Conservation (phyloP, 2,888 invertebrate genomes). For the Polyploca ridens region DNA sequence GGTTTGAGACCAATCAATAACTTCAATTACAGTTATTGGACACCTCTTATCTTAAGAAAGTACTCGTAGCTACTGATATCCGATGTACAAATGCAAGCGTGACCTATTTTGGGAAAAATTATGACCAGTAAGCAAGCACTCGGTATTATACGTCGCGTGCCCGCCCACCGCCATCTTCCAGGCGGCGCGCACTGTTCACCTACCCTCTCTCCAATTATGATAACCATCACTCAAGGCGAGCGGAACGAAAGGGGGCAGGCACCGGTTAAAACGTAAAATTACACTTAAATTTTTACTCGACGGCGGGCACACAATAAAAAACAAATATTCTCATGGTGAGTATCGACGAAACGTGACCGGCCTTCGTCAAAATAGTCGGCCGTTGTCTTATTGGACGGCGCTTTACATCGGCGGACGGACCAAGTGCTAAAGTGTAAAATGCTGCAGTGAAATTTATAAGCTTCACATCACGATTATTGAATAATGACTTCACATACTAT, state of each 20-base stretch:
- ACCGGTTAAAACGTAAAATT: conserved; percentile 83
- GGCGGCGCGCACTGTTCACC: conserved; percentile 69
- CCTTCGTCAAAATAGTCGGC: conserved; percentile 83
- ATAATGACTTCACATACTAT: conserved; percentile 76
- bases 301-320: conserved; percentile 80
- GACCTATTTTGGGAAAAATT: conserved; percentile 26
- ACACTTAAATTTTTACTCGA: conserved; percentile 82
- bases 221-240: conserved; percentile 84
- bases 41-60: conserved; percentile 57
- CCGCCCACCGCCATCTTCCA: conserved; percentile 69
- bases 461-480: conserved; percentile 80
- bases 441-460: conserved; percentile 80
- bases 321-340: conserved; percentile 84
- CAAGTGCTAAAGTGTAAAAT: conserved; percentile 84
- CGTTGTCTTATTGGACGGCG: conserved; percentile 81
- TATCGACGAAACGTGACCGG: conserved; percentile 84
- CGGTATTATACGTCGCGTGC: conserved; percentile 58
- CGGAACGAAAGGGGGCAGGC: conserved; percentile 84
- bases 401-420: conserved; percentile 66
- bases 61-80: conserved; percentile 23
- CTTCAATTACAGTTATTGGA: conserved; percentile 67
- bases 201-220: conserved; percentile 83
- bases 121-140: conserved; percentile 39
- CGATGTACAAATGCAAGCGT: conserved; percentile 20
- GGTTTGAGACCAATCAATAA: conserved; percentile 72